Evolutionary conservation across 2,113 vertebrate species (phyloP).

Genomic region (Aepyceros melampus): DNA sequence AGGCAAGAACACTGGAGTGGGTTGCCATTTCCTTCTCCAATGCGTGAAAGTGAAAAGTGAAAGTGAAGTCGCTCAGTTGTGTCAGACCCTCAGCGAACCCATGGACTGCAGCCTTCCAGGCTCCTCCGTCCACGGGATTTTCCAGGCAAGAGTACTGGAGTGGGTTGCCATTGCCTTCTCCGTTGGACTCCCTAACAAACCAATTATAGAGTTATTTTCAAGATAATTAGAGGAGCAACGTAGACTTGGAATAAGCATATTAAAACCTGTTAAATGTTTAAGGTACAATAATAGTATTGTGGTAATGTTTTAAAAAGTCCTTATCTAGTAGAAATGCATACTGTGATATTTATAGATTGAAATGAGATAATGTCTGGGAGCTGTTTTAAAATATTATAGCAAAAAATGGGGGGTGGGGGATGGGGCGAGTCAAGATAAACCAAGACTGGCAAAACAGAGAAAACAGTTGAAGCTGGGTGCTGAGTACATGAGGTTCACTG

Average conservation of each 20-base stretch:
- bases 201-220: background rate
- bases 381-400: slow-evolving; percentile 16
- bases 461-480: background rate
- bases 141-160: too few relatives aligned
- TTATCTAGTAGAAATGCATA: slow-evolving; percentile 38
- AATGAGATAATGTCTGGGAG: slow-evolving; percentile 51
- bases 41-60: too few relatives aligned
- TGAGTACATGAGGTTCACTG: background rate
- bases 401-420: background rate
- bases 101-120: too few relatives aligned
- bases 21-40: too few relatives aligned
- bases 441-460: background rate
- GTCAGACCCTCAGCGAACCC: too few relatives aligned
- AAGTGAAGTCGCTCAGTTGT: too few relatives aligned
- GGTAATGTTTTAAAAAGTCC: background rate
- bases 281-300: background rate
- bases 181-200: background rate
- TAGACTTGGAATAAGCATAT: background rate
- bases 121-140: too few relatives aligned
- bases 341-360: slow-evolving; percentile 50
- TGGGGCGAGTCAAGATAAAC: background rate
- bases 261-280: background rate
- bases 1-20: too few relatives aligned
- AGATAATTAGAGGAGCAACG: background rate
- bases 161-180: too few relatives aligned